Conservation (phyloP, 2,797 vertebrate genomes). For the Numenius phaeopus region DNA sequence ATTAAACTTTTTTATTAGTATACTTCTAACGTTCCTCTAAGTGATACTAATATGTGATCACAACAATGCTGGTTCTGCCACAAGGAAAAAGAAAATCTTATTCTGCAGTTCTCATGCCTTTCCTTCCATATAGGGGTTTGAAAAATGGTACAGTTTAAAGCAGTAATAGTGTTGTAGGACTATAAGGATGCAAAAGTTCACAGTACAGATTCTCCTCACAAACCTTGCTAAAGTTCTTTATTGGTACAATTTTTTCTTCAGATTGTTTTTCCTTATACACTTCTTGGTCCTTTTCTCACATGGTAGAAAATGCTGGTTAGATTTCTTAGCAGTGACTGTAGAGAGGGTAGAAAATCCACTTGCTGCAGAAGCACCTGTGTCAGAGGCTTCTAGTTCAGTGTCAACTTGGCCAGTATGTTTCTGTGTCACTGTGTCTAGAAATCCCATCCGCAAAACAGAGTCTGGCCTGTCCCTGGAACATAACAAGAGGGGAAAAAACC, state of each 20-base stretch:
- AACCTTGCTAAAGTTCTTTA: conserved; percentile 5
- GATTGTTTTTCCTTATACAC: background rate
- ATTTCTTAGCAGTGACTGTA: background rate
- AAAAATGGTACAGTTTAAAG: conserved; percentile 34
- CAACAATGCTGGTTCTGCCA: background rate
- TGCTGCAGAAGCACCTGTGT: background rate
- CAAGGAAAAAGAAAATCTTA: background rate
- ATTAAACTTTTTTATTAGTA: background rate
- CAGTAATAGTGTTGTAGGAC: conserved; percentile 9
- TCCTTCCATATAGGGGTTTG: background rate
- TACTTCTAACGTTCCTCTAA: background rate
- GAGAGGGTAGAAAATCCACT: background rate
- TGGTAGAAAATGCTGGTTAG: background rate
- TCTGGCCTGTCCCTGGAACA: background rate
- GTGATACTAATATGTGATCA: background rate
- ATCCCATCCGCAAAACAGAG: background rate
- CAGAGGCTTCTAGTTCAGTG: background rate
- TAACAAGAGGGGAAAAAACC: background rate
- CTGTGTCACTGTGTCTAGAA: background rate
- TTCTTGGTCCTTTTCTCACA: background rate
- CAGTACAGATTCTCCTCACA: background rate
- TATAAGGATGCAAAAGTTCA: conserved; percentile 27
- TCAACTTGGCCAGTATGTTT: background rate
- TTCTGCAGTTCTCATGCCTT: background rate
- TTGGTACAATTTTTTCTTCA: background rate